phyloP scores from a whole-genome alignment of 2,113 vertebrate species.

The Coptodon rendalli region DNA sequence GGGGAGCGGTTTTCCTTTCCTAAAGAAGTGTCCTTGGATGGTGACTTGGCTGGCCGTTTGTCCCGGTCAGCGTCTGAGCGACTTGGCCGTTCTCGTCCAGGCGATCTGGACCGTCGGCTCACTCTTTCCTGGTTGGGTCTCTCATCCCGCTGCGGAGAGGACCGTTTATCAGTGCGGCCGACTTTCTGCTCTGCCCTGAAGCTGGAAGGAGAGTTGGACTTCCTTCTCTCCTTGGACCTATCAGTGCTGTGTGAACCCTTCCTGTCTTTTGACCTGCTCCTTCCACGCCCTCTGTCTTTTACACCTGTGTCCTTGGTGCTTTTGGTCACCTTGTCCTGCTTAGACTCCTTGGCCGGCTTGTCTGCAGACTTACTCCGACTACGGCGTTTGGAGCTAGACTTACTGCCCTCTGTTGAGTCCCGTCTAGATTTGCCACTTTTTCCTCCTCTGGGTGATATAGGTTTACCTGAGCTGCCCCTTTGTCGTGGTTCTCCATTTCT shows the following conservation, averaged over 20 bases:
- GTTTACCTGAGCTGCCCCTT: conserved; percentile 67
- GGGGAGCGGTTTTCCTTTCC: conserved; percentile 97
- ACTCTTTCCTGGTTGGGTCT: conserved; percentile 48
- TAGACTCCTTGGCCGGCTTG: conserved; percentile 75
- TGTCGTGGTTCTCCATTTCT: conserved; percentile 83
- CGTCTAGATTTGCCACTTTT: conserved; percentile 77
- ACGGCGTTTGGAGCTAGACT: conserved; percentile 80
- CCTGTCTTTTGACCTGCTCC: conserved; percentile 87
- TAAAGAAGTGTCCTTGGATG: conserved; percentile 93
- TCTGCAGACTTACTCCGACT: conserved; percentile 87
- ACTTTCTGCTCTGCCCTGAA: conserved; percentile 80
- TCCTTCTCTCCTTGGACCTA: conserved; percentile 82
- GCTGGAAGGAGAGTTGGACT: conserved; percentile 72
- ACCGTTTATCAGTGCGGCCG: conserved; percentile 63
- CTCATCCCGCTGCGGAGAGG: conserved; percentile 58
- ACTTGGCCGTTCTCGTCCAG: conserved; percentile 76
- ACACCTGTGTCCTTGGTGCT: conserved; percentile 42
- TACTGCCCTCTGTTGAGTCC: conserved; percentile 80
- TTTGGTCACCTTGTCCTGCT: conserved; percentile 85
- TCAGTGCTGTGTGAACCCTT: conserved; percentile 81
- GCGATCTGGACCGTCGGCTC: conserved; percentile 78
- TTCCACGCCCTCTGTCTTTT: conserved; percentile 58
- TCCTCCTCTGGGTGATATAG: conserved; percentile 60
- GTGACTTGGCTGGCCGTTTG: conserved; percentile 89
- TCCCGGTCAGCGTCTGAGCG: conserved; percentile 82